Evolutionary conservation across 2,888 invertebrate genomes (phyloP), one percentile per base, ranked within the genome.

Genomic region (Agrotis ipsilon): DNA sequence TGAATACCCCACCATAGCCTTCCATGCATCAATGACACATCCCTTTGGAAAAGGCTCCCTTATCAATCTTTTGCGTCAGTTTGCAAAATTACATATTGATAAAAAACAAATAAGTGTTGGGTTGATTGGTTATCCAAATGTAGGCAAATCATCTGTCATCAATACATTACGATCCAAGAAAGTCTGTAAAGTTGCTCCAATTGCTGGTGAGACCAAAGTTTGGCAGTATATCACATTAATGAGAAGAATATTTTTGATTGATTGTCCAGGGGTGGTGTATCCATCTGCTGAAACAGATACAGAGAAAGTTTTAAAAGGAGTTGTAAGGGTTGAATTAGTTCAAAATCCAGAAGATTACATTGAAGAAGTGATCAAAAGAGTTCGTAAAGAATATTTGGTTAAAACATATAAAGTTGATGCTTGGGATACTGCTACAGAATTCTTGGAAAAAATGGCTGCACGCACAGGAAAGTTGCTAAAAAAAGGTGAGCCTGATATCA

Each of bases 181-280:
- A 94, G 99, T 99, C 0, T 99, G 99, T 92, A 99, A 99, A 93
- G 99, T 98, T 0, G 99, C 99, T 6, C 99, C 99, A 0, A 99
- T 99, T 88, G 99, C 99, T 70, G 99, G 99, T 7, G 98, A 99
- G 94, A 99, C 98, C 0, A 99, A 99, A 96, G 99, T 99, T 1
- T 99, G 99, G 99, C 99, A 99, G 92, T 99, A 99, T 91, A 99
- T 99, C 54, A 99, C 99, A 1, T 94, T 99, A 66, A 99, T 99
- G 99, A 97, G 97, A 86, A 97, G 98, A 85, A 99, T 99, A 89
- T 99, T 98, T 92, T 96, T 99, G 18, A 99, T 99, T 85, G 99
- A 99, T 96, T 99, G 99, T 93, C 99, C 99, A 3, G 99, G 99
- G 48, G 98, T 99, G 67, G 99, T 99, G 7, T 99, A 99, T 94